These are phyloP conservation scores for Nyctibius grandis DNA, from an alignment of 2,797 vertebrate species.

Conservation along the genomic window DNA sequence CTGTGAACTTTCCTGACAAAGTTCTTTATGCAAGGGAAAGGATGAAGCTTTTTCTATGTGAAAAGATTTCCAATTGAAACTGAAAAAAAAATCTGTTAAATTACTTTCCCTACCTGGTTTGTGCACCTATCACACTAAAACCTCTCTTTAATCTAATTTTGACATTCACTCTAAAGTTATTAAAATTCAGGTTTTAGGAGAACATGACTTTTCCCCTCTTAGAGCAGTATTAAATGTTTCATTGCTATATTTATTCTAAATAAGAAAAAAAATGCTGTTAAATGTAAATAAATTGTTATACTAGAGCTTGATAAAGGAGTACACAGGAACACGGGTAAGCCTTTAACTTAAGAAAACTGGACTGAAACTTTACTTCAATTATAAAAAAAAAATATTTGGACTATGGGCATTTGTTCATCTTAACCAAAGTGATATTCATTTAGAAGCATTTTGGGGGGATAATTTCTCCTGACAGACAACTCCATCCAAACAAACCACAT, in stretches of 20 bases:
- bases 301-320: neutral
- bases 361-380: neutral
- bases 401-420: neutral
- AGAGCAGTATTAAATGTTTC: neutral
- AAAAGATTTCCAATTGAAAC: neutral
- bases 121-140: neutral
- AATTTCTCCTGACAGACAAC: neutral
- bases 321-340: neutral
- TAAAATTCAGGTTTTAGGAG: neutral
- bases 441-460: neutral
- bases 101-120: neutral
- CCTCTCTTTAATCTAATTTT: neutral
- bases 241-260: neutral
- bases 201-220: neutral
- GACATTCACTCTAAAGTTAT: neutral
- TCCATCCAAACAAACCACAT: neutral
- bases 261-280: neutral
- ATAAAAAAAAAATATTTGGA: neutral
- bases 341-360: neutral
- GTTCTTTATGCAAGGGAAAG: neutral
- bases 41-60: neutral
- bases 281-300: neutral
- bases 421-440: neutral
- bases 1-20: conserved; percentile 11
- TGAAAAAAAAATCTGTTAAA: neutral